Evolutionary conservation across 1,140 invertebrate genomes (phyloP).

Genomic region (Adelges cooleyi): DNA sequence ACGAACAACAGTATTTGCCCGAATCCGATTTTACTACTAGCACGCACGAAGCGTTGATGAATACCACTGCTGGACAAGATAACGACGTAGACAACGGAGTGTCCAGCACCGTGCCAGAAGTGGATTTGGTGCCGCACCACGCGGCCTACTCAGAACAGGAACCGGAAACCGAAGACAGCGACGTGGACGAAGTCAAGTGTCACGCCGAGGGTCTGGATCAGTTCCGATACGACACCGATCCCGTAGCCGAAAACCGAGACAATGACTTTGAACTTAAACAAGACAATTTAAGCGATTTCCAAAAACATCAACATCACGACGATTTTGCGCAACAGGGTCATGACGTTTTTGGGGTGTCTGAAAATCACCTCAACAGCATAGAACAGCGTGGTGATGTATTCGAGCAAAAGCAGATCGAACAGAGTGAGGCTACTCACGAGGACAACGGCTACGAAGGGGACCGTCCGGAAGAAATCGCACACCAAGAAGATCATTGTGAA

Average conservation of each 20-base stretch:
- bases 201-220: not conserved
- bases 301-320: not conserved
- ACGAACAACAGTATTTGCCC: conserved; percentile 12
- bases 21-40: conserved; percentile 4
- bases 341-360: not conserved
- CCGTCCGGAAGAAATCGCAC: too few relatives aligned
- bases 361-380: not conserved
- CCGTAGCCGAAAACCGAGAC: not conserved
- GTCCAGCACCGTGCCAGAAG: not conserved
- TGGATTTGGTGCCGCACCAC: too few relatives aligned
- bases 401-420: not conserved
- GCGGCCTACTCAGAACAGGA: not conserved
- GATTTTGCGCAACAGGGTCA: not conserved
- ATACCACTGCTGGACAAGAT: not conserved
- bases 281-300: not conserved
- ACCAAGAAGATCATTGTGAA: too few relatives aligned
- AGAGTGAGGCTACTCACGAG: too few relatives aligned
- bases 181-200: not conserved
- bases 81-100: not conserved
- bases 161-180: not conserved
- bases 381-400: not conserved
- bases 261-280: not conserved
- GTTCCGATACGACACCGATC: not conserved
- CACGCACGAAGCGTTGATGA: conserved; percentile 11
- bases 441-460: too few relatives aligned